Evolutionary conservation across 2,797 vertebrate species (phyloP).

Genomic region (Anableps anableps): DNA sequence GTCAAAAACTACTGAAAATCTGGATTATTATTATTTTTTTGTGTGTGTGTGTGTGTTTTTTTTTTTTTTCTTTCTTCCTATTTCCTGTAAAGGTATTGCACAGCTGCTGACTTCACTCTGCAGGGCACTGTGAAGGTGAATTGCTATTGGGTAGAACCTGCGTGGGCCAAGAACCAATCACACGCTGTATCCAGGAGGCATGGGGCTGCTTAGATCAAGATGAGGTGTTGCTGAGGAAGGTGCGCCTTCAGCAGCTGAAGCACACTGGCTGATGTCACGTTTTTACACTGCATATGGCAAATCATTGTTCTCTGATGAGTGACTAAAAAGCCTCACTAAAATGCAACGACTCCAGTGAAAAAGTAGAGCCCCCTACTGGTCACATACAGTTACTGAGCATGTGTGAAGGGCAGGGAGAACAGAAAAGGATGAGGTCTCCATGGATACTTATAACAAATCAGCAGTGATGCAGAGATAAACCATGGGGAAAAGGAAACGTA

Average conservation of each 20-base stretch:
- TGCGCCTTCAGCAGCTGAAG: neutral
- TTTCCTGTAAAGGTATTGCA: constrained; percentile 43
- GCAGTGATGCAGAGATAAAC: neutral
- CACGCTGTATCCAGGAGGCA: constrained; percentile 78
- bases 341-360: constrained; percentile 15
- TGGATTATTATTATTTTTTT: too few species aligned
- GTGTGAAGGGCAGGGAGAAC: constrained; percentile 10
- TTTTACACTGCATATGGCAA: neutral
- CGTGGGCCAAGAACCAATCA: constrained; percentile 70
- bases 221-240: constrained; percentile 6
- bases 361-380: constrained; percentile 68
- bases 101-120: constrained; percentile 56
- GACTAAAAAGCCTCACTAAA: neutral
- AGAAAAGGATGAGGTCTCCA: constrained; percentile 10
- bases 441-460: neutral
- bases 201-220: constrained; percentile 32
- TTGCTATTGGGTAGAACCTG: constrained; percentile 69
- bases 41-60: constrained; percentile 43
- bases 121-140: constrained; percentile 41
- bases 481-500: neutral
- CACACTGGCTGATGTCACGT: neutral
- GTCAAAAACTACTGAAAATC: constrained; percentile 84
- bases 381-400: constrained; percentile 13
- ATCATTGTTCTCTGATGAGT: neutral
- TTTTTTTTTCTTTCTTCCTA: constrained; percentile 25